Evolutionary conservation across 2,113 vertebrate species (phyloP).

Genomic region (Gasterosteus nipponicus): DNA sequence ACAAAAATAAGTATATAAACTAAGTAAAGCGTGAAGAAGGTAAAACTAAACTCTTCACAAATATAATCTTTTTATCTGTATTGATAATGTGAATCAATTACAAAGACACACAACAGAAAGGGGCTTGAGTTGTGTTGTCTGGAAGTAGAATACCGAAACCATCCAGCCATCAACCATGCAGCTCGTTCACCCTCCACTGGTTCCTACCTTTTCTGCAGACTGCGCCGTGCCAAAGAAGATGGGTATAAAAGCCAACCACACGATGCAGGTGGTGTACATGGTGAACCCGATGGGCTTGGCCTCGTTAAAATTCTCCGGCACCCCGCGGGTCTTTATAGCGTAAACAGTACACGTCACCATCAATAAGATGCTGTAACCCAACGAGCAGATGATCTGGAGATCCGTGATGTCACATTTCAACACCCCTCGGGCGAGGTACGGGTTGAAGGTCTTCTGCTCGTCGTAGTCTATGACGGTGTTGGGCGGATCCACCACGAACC

Average conservation of each 20-base stretch:
- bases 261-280: constrained; percentile 99
- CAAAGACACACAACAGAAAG: neutral
- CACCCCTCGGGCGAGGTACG: constrained; percentile 89
- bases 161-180: neutral
- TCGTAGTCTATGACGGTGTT: constrained; percentile 95
- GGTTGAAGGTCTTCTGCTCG: constrained; percentile 92
- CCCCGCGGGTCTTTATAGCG: constrained; percentile 97
- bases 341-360: constrained; percentile 99
- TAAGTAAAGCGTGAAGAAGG: neutral
- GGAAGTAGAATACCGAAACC: neutral
- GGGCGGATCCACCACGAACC: constrained; percentile 94
- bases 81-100: neutral
- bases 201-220: constrained; percentile 95
- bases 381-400: constrained; percentile 95
- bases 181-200: neutral
- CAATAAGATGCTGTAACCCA: constrained; percentile 96
- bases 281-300: constrained; percentile 98
- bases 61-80: neutral
- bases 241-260: constrained; percentile 97
- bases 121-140: neutral
- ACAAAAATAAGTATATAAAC: neutral
- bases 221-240: constrained; percentile 99
- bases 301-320: constrained; percentile 98
- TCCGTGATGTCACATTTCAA: constrained; percentile 98
- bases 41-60: neutral